Evolutionary conservation across 2,888 invertebrate genomes (phyloP), one percentile per base, ranked within the genome.

Genomic region (Catocala nupta): DNA sequence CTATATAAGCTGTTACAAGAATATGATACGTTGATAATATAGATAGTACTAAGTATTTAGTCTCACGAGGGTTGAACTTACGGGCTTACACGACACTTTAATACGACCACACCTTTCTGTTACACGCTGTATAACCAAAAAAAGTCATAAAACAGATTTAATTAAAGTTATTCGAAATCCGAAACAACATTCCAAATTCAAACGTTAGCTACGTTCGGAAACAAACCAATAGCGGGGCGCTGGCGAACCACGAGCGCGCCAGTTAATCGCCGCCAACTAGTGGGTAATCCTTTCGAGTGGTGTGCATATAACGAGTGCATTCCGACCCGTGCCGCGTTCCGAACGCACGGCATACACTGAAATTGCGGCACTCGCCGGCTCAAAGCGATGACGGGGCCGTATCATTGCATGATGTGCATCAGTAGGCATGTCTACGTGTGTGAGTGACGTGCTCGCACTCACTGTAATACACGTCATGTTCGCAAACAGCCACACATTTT

Each of bases 261-360:
- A 83, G 90, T 89, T 91, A 91, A 91, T 91, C 91, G 91, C 85
- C 84, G 86, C 88, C 88, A 89, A 90, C 90, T 87, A 90, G 88
- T 84, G 86, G 88, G 90, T 92, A 92, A 92, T 92, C 92, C 92
- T 89, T 87, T 89, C 87, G 88, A 91, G 91, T 89, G 88, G 85
- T 86, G 89, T 88, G 90, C 89, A 90, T 90, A 91, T 89, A 92
- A 90, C 89, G 85, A 89, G 86, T 90, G 88, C 90, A 87, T 86
- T 84, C 88, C 84, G 80, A 82, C 76, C 84, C 82, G 81, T 81
- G 80, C 81, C 82, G 80, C 79, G 82, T 81, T 80, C 78, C 74
- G 71, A 77, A 81, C 81, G 80, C 81, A 79, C 77, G 71, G 78
- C 81, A 78, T 77, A 81, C 80, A 84, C 82, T 83, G 86, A 87